Evolutionary conservation across 2,888 invertebrate species (phyloP), one percentile per base, ranked within the genome.

Genomic region (Balanococcus diminutus): DNA sequence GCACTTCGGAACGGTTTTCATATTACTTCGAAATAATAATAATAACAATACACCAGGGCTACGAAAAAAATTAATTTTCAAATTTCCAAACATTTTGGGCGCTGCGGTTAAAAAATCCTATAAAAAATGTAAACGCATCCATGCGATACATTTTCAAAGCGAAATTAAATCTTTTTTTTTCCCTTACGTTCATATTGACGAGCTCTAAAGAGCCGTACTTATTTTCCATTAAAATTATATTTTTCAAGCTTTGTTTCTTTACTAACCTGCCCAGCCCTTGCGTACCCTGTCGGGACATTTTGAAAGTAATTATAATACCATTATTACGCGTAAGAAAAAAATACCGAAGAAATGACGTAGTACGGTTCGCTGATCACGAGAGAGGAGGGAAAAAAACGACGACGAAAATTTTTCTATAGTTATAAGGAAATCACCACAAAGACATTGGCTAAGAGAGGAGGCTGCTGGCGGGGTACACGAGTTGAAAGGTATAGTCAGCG

Each of bases 141-240:
- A 31, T 46, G 46, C 31, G 82, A 28, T 51, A 82, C 28, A 28
- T 82, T 81, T 39, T 82, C 31, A 82, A 82, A 82, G 51, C 36
- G 32, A 83, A 83, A 83, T 32, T 83, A 83, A 61, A 61, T 36
- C 56, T 56, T 56, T 61, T 32, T 72, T 72, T 56, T 32, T 42
- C n/a, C 46, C n/a, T 46, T 46, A 36, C 28, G 5, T 36, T 25
- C 11, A 31, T 83, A 83, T 83, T 61, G 83, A 83, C 72, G 72
- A 83, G 56, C 83, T 56, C 32, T 28, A 61, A 61, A 83, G 32
- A 46, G 31, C 56, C 51, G 51, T 83, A 83, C 83, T 83, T 83
- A 83, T 61, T 83, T 83, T 83, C 61, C 83, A 83, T 83, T 83
- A 83, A 83, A 83, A 83, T 83, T 56, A 83, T 83, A 83, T 83